Percentiles rank a stretch among this genome's conserved stretches.
These are phyloP conservation scores for Neodiprion lecontei DNA, from an alignment of 1,140 invertebrate species.

Conservation along the genomic window DNA sequence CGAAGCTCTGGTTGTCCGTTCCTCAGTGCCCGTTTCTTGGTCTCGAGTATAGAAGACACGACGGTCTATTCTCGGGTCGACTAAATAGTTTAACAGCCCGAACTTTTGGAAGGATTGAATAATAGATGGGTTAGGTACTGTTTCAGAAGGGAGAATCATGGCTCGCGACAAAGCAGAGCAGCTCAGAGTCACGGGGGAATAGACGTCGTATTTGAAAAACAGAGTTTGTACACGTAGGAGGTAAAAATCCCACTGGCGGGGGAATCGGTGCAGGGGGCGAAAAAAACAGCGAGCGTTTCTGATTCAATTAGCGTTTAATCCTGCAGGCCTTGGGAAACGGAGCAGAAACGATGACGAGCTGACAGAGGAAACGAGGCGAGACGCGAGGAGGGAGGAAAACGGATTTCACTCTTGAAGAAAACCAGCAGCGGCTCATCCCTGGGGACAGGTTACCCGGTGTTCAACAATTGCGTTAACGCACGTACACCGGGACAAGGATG, in stretches of 20 bases:
- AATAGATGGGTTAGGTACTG: neutral
- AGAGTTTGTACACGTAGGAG: no score
- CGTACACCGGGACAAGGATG: neutral
- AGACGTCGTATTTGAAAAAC: no score
- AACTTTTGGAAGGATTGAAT: constrained; percentile 4
- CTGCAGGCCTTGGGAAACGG: neutral
- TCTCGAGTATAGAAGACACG: neutral
- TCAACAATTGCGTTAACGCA: constrained; percentile 2
- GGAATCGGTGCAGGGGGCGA: no score
- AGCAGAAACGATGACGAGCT: neutral
- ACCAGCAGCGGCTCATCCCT: neutral
- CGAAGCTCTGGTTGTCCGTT: neutral
- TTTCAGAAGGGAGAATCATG: neutral
- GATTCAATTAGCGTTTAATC: constrained; percentile 1
- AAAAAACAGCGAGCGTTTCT: neutral
- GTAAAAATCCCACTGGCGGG: no score
- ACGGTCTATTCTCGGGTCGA: neutral
- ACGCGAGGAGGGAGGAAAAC: neutral
- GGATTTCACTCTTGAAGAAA: neutral
- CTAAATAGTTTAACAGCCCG: neutral
- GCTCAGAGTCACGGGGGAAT: no score
- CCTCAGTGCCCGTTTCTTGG: neutral
- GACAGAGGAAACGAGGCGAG: neutral
- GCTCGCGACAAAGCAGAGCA: no score
- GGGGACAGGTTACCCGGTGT: constrained; percentile 3